phyloP scores from a whole-genome alignment of 2,797 vertebrate species.

The Stomatorhinus walkeri region DNA sequence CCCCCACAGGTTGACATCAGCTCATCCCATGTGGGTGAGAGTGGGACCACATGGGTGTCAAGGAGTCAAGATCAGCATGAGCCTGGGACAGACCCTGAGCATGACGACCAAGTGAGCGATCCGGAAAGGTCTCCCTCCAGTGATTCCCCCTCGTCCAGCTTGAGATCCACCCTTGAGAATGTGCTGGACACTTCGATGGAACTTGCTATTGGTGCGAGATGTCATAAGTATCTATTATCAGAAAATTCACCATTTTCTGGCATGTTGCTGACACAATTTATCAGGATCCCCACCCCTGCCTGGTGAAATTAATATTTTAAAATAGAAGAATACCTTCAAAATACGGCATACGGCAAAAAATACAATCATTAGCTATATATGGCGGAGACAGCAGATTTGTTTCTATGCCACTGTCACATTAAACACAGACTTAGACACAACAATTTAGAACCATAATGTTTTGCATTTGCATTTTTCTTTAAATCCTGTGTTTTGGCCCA shows the following conservation, averaged over 20 bases:
- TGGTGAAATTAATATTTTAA: neutral
- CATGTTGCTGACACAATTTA: neutral
- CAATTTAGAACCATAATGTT: neutral
- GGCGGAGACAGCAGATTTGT: neutral
- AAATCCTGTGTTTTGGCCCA: neutral
- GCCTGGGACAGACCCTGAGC: neutral
- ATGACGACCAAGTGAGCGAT: neutral
- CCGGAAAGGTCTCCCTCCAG: neutral
- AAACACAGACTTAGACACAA: neutral
- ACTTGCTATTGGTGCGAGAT: neutral
- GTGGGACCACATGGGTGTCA: neutral
- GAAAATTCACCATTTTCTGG: neutral
- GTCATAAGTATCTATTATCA: neutral
- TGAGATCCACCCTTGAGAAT: neutral
- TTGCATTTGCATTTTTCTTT: neutral
- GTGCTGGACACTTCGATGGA: neutral
- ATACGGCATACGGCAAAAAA: neutral
- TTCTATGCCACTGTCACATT: neutral
- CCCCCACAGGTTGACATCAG: neutral
- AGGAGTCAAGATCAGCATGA: neutral
- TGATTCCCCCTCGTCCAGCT: neutral
- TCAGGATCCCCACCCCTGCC: neutral
- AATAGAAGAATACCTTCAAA: neutral
- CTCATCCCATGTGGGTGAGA: conserved; percentile 25
- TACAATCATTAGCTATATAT: neutral